A percentile compares a stretch with the other conserved stretches of the same genome.
Conservation (phyloP, 2,888 invertebrate species). For the Drosophila planitibia region DNA sequence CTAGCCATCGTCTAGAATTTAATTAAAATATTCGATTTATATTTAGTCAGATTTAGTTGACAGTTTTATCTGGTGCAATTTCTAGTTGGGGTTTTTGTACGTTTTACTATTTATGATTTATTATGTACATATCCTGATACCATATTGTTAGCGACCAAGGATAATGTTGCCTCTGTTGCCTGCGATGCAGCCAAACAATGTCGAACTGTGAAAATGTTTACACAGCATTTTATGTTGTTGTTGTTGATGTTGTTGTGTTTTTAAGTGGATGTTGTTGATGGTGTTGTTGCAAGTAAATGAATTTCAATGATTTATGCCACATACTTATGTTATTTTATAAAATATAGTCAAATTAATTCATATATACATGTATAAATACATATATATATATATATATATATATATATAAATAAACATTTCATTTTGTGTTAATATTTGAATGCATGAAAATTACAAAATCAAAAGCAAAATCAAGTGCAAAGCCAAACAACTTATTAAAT, state of each 20-base stretch:
- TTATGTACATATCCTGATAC: conserved; percentile 75
- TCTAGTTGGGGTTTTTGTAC: conserved; percentile 13
- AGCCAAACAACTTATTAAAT: conserved; percentile 15
- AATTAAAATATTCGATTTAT: background rate
- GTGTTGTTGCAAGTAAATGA: conserved; percentile 41
- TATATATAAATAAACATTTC: background rate
- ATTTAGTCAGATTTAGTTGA: conserved; percentile 1
- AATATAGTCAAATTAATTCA: conserved; percentile 3
- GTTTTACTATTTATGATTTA: conserved; percentile 13
- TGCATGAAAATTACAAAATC: conserved; percentile 27
- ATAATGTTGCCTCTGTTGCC: conserved; percentile 83
- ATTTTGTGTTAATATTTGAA: background rate
- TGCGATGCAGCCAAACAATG: conserved; percentile 85
- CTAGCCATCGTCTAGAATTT: conserved; percentile 23
- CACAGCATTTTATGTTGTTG: conserved; percentile 49
- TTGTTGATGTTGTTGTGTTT: conserved; percentile 35
- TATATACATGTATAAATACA: background rate
- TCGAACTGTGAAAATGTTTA: conserved; percentile 82
- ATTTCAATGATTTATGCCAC: conserved; percentile 34
- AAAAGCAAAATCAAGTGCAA: conserved; percentile 18
- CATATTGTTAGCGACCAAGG: conserved; percentile 85
- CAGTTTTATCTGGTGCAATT: conserved; percentile 32
- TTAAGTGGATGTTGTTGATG: conserved; percentile 15
- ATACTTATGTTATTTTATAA: conserved; percentile 23
- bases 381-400: background rate